Percentiles rank a stretch among this genome's conserved stretches.
phyloP scores from a whole-genome alignment of 2,113 vertebrate genomes.

The Mesocricetus auratus region DNA sequence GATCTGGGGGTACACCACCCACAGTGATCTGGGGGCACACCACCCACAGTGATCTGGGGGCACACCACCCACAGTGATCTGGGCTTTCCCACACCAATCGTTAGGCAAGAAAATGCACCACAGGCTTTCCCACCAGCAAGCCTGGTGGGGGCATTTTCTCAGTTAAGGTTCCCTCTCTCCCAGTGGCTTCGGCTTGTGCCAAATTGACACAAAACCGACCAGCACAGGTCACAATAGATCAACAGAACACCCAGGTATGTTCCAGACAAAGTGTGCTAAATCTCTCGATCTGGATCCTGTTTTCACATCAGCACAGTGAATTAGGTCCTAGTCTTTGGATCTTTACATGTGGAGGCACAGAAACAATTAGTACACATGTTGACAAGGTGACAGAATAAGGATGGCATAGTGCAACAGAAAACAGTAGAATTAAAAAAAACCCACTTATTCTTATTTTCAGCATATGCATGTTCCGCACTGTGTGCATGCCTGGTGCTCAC shows the following conservation, averaged over 20 bases:
- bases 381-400: neutral
- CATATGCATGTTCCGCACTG: neutral
- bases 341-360: neutral
- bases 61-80: neutral
- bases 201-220: neutral
- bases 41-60: neutral
- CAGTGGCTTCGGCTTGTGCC: neutral
- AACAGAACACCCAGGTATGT: neutral
- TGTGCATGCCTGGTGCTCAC: no score
- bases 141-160: neutral
- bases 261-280: neutral
- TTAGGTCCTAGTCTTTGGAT: neutral
- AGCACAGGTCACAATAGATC: neutral
- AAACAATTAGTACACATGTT: neutral
- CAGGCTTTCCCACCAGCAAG: neutral
- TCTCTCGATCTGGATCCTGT: neutral
- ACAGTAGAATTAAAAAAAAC: neutral
- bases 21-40: neutral
- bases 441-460: neutral
- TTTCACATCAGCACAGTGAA: neutral
- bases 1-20: no score
- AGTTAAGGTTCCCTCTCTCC: neutral
- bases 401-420: neutral
- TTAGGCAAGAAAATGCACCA: neutral
- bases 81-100: neutral